Percentiles rank a stretch among this genome's conserved stretches.
Conservation (phyloP, 2,113 vertebrate genomes). For the Neofelis nebulosa region DNA sequence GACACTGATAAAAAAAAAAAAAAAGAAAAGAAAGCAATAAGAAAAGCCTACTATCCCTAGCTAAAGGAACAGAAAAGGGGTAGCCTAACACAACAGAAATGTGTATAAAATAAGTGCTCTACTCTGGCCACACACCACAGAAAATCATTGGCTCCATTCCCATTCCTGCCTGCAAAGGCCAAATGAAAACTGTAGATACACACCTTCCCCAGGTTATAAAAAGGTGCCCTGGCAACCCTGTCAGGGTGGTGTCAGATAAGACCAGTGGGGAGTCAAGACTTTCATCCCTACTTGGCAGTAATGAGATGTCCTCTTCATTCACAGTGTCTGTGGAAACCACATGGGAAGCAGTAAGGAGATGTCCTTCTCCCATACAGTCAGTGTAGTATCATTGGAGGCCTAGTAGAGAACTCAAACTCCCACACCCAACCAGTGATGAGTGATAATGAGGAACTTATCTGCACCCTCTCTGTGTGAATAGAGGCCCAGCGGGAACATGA, state of each 20-base stretch:
- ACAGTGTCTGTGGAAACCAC: neutral
- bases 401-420: neutral
- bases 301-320: neutral
- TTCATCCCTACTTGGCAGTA: neutral
- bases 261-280: neutral
- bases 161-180: neutral
- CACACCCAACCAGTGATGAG: neutral
- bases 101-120: neutral
- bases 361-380: neutral
- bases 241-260: neutral
- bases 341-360: neutral
- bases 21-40: neutral
- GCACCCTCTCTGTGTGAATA: neutral
- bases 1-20: neutral
- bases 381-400: neutral
- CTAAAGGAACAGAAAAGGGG: neutral
- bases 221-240: neutral
- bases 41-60: neutral
- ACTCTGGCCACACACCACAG: neutral
- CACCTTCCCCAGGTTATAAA: neutral
- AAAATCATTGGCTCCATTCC: neutral
- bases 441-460: neutral
- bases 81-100: neutral
- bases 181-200: neutral
- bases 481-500: neutral